Evolutionary conservation across 2,888 invertebrate species (phyloP).

Genomic region (Morpho achilles): DNA sequence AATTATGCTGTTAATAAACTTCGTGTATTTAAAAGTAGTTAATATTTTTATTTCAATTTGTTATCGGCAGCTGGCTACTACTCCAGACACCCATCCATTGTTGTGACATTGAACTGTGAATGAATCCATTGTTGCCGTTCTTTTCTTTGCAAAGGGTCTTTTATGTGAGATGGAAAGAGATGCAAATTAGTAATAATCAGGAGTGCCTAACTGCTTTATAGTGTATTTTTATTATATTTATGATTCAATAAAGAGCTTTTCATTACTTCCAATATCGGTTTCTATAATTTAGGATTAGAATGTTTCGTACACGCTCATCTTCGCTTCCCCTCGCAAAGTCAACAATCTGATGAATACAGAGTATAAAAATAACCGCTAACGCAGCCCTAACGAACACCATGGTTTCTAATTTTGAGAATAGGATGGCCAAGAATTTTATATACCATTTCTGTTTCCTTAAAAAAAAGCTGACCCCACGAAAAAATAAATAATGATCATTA

Average conservation of each 20-base stretch:
- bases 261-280: too few species aligned
- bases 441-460: too few species aligned
- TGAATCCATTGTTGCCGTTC: slow-evolving; percentile 43
- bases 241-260: too few species aligned
- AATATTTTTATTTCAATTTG: slow-evolving; percentile 4
- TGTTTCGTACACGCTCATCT: neutral
- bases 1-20: too few species aligned
- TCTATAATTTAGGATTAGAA: too few species aligned
- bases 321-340: neutral
- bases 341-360: neutral
- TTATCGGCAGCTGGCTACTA: slow-evolving; percentile 11
- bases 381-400: neutral
- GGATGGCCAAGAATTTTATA: too few species aligned
- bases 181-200: slow-evolving; percentile 1
- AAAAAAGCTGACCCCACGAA: too few species aligned
- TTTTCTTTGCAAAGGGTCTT: slow-evolving; percentile 27
- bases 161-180: slow-evolving; percentile 41
- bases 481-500: too few species aligned
- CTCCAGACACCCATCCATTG: slow-evolving; percentile 39
- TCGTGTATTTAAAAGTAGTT: neutral
- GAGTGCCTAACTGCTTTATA: too few species aligned
- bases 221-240: too few species aligned
- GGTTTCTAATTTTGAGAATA: too few species aligned
- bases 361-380: neutral
- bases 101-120: slow-evolving; percentile 55